These are phyloP conservation scores for Bombus cullumanus DNA, from an alignment of 1,140 invertebrate genomes.

Conservation along the genomic window DNA sequence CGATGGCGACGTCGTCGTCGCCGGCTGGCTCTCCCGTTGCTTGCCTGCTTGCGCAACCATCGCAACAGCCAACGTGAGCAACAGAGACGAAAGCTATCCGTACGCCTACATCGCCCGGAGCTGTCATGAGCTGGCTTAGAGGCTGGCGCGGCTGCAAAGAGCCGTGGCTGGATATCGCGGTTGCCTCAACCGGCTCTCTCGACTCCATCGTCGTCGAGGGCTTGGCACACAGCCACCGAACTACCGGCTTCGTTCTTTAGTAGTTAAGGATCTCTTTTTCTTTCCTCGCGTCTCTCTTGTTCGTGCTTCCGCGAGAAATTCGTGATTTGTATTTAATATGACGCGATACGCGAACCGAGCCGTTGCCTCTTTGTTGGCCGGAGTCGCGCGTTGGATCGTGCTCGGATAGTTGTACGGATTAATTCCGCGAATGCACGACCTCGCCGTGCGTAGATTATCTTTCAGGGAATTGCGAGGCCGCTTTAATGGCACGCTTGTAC, in stretches of 20 bases:
- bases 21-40: constrained; percentile 8
- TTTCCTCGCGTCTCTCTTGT: neutral
- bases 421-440: constrained; percentile 34
- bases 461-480: constrained; percentile 7
- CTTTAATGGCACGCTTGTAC: constrained; percentile 21
- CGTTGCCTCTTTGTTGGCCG: neutral
- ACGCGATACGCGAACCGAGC: neutral
- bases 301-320: constrained; percentile 47
- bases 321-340: constrained; percentile 52
- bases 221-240: constrained; percentile 58
- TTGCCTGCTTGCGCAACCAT: constrained; percentile 48
- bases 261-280: constrained; percentile 27
- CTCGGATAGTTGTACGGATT: neutral
- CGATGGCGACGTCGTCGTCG: constrained; percentile 20
- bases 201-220: constrained; percentile 51
- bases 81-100: constrained; percentile 39
- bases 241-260: constrained; percentile 29
- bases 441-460: constrained; percentile 32
- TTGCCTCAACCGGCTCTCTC: constrained; percentile 49
- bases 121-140: constrained; percentile 46
- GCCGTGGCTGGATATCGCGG: constrained; percentile 38
- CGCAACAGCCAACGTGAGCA: neutral
- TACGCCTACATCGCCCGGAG: constrained; percentile 66
- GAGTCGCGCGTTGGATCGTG: neutral
- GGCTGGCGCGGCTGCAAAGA: constrained; percentile 9